Evolutionary conservation across 2,888 invertebrate genomes (phyloP), one percentile per base, ranked within the genome.

Genomic region (Noctua pronuba): DNA sequence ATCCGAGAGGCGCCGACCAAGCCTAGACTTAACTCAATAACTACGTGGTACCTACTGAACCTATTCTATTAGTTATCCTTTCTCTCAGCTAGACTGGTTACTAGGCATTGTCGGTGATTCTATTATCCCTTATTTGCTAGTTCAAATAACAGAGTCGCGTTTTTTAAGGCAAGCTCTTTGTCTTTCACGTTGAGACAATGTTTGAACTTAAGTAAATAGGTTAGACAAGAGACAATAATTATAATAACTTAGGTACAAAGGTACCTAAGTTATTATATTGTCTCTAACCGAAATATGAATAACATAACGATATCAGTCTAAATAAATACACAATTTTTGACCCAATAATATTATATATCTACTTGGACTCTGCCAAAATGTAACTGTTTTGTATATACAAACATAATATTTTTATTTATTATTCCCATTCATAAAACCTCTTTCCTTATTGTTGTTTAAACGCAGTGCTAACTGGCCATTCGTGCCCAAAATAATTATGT

Each of bases 11-110:
- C 68, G 75, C 18, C 41, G 41, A 46, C 31, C 31, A 35, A 78
- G 69, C 38, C 49, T 74, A 70, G 83, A 46, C 73, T 75, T 83
- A 86, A 88, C 74, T 83, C 79, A 70, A 83, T 87, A 79, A 80
- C 70, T 65, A 79, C 75, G 64, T 74, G 73, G 21, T 67, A 84
- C 38, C 78, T 86, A 79, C 73, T 64, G 73, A 75, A 76, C 46
- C 69, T 75, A 79, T 80, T 85, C n/a, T 67, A 79, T 80, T 81
- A 77, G 65, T 80, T 79, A 81, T 52, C 66, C 77, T 79, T 79
- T 77, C 71, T 75, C 70, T 72, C 66, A 79, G 58, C 72, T 66
- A 73, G 49, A 78, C 72, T 70, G 21, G 67, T 71, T 38, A 76
- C 79, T 66, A 73, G 66, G 65, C 44, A 64, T 66, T 70, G 74